Evolutionary conservation across 2,113 vertebrate species (phyloP).

Genomic region (Hippocampus mohnikei): DNA sequence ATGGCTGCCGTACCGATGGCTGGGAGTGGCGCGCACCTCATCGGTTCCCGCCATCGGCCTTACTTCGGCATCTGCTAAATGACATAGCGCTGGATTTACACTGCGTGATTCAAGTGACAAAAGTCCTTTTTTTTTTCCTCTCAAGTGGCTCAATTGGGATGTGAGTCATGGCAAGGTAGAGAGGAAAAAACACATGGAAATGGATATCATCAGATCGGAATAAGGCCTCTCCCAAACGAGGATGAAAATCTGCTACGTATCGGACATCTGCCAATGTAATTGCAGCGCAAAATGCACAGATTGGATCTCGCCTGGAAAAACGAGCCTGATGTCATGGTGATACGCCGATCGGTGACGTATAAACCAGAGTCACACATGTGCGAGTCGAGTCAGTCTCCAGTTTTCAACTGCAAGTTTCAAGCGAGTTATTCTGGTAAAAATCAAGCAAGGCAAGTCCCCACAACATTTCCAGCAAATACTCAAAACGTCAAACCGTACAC

Average conservation of each 20-base stretch:
- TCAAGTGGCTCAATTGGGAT: background rate
- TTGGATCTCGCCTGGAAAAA: no score
- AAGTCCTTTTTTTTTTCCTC: background rate
- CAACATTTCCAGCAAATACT: no score
- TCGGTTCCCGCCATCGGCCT: background rate
- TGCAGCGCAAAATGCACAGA: background rate
- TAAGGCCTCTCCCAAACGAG: background rate
- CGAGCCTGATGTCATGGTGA: no score
- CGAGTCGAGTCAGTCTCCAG: no score
- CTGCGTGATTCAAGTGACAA: background rate
- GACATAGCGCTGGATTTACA: background rate
- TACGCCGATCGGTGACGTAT: no score
- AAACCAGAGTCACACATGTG: no score
- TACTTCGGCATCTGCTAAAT: slow-evolving; percentile 6
- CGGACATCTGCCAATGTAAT: background rate
- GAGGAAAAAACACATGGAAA: background rate
- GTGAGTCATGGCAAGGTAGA: background rate
- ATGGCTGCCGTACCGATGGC: background rate
- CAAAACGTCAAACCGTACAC: no score
- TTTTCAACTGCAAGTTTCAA: background rate
- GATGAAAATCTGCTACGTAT: background rate
- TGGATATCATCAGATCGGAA: background rate
- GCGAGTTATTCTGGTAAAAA: background rate
- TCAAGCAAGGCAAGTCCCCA: background rate
- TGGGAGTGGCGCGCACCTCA: slow-evolving; percentile 1